phyloP scores from a whole-genome alignment of 2,797 vertebrate genomes.

The Dendrocincla tyrannina region DNA sequence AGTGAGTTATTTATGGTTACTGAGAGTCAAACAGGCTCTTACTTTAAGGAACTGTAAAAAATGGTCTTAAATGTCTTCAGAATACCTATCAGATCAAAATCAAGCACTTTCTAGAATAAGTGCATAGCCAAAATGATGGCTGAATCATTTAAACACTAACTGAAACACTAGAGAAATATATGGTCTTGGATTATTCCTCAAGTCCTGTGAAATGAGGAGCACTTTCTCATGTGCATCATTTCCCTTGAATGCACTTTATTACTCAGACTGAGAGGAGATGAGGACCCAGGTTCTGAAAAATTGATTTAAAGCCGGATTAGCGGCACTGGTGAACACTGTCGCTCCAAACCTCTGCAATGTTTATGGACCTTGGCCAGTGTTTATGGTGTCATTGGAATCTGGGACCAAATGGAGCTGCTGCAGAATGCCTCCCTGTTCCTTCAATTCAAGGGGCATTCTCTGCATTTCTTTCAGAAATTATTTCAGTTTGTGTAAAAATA shows the following conservation, averaged over 20 bases:
- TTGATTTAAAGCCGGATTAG: background rate
- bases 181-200: background rate
- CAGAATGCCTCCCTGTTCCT: background rate
- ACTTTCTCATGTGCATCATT: background rate
- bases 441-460: background rate
- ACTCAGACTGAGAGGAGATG: background rate
- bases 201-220: background rate
- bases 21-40: background rate
- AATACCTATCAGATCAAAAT: background rate
- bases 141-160: background rate
- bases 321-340: background rate
- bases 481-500: background rate
- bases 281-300: background rate
- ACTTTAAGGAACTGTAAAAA: background rate
- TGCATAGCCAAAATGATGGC: background rate
- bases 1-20: background rate
- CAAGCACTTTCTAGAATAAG: background rate
- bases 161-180: background rate
- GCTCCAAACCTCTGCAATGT: background rate
- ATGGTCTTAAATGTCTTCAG: background rate
- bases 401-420: background rate
- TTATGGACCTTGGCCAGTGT: background rate
- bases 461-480: background rate
- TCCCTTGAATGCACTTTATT: background rate
- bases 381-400: background rate